Base-by-base conservation (phyloP, 1,140 invertebrate genomes). In the Ptiloglossa arizonensis region DNA sequence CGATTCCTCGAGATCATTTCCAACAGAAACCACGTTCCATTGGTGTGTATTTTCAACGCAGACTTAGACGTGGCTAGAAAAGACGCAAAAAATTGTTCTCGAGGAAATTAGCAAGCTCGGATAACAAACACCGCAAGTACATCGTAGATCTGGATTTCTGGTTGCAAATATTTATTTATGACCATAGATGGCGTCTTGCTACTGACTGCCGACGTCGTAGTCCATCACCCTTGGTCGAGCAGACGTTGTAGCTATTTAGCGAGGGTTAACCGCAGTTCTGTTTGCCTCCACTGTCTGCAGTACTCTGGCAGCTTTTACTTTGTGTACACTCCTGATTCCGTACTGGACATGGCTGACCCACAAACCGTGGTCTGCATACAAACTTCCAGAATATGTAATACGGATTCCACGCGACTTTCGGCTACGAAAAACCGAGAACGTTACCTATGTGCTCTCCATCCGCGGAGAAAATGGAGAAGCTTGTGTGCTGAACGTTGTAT, bases 251-350 rank as follows among this genome's bases (percentile, higher is more conserved):
- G 32, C 48, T 77, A 63, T 77, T 77, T 63, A 77, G 67, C 57
- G n/a, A 77, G 46, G 48, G 67, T 77, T 71, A 70, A 77, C 75
- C 75, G 46, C 67, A 71, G 46, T 46, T 77, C 75, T 77, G 75
- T 71, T 77, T 77, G 75, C 38, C 44, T 52, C 56, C 35, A 44
- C 56, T 71, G 68, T 71, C 75, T 77, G 67, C 63, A 46, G 73
- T 77, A 59, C 54, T 68, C 63, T 32, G 64, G 41, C 52, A 68
- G 73, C 73, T 75, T 68, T 68, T 75, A 75, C 73, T 69, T 69
- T 76, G 73, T 76, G 73, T 76, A 50, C 64, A 17, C 44, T 59
- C 32, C 54, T 41, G 73, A 76, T 69, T 76, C 64, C 44, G 9
- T 41, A 35, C 44, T 29, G 73, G 73, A 60, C 73, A 76, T 46